Percentiles rank a stretch among this genome's conserved stretches.
These are phyloP conservation scores for Aurelia sp. DNA, from an alignment of 30 jellyfish, hydroid and myxozoan genomes.

Conservation along the genomic window DNA sequence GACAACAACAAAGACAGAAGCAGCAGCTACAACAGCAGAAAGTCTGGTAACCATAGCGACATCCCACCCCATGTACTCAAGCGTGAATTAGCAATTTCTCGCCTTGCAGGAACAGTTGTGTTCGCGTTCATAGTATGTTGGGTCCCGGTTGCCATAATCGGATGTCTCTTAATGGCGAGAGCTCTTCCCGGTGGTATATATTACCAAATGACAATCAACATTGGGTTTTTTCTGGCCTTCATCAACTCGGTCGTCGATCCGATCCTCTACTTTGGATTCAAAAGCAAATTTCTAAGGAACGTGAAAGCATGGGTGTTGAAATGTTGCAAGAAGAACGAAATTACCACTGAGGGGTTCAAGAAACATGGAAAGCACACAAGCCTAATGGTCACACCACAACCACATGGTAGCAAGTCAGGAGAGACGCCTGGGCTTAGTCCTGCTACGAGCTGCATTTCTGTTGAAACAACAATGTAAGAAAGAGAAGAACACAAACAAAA, in stretches of 20 bases:
- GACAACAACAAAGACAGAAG: no score
- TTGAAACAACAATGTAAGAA: no score
- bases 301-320: no score
- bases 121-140: slow-evolving; percentile 62
- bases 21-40: background rate
- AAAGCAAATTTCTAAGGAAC: background rate
- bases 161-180: background rate
- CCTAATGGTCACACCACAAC: no score
- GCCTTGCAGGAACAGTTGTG: slow-evolving; percentile 51
- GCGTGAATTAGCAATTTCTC: slow-evolving; percentile 59
- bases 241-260: slow-evolving; percentile 70
- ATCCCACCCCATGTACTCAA: slow-evolving; percentile 8
- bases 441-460: no score
- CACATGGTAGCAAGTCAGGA: no score
- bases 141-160: slow-evolving; percentile 59
- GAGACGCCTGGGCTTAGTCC: no score
- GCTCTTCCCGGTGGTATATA: no score
- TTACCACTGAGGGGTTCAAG: no score
- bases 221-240: slow-evolving; percentile 50
- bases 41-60: background rate
- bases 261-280: slow-evolving; percentile 47
- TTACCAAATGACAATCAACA: background rate
- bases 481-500: no score
- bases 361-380: no score
- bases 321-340: no score